Evolutionary conservation across 2,888 invertebrate species (phyloP), one percentile per base, ranked within the genome.

Genomic region (Pristionchus exspectatus): DNA sequence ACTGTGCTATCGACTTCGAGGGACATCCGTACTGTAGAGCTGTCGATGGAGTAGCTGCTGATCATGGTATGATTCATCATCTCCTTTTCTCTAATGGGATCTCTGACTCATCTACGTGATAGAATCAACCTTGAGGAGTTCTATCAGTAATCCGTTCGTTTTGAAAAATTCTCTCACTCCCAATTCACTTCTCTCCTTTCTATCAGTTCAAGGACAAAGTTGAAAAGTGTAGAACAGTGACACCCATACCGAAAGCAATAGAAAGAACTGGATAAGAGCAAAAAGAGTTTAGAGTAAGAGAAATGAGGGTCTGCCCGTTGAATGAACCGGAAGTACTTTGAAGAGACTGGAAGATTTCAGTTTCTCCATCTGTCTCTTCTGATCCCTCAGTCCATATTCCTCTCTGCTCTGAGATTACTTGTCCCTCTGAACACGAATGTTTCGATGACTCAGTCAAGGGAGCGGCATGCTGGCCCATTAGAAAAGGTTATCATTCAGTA

Each of bases 361-460:
- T 77, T 10, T 44, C 77, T 14, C 21, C 44, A 3, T 77, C 44
- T 24, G 12, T 3, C 33, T 38, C 77, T n/a, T 38, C n/a, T 30
- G 38, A 21, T 44, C 38, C 77, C n/a, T 44, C 84, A n/a, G 56
- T 44, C 9, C 44, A 54, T 56, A 59, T 84, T 56, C 84, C 84
- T 59, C 56, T 84, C 56, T 84, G 84, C 84, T 56, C 84, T 30
- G 56, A 84, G 54, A 84, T 84, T 56, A 56, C 54, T 50, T 84
- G 54, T 33, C 84, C 84, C 84, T 38, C 33, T 56, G 56, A 56
- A 1, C 84, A 84, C 14, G 56, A 84, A n/a, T 84, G 84, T 27
- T 84, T 84, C 56, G 84, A 84, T 84, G 84, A 84, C 30, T 84
- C 84, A 54, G 84, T 84, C 56, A 84, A 59, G 56, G 84, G 84